A percentile compares a stretch with the other conserved stretches of the same genome.
These are phyloP conservation scores for Campoplex nolae DNA, from an alignment of 2,888 invertebrate genomes.

Conservation along the genomic window DNA sequence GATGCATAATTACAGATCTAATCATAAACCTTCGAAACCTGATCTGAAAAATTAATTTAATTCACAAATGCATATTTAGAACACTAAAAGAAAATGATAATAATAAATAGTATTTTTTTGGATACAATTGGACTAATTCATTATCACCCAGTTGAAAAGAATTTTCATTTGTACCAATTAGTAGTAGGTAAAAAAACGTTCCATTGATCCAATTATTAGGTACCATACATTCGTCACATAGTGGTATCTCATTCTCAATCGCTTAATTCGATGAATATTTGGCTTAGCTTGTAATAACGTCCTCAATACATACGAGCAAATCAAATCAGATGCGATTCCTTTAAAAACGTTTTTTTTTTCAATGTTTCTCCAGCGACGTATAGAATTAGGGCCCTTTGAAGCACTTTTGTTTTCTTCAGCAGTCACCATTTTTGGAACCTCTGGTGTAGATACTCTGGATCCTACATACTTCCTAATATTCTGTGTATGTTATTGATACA, in stretches of 20 bases:
- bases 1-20: not conserved
- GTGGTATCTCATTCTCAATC: not conserved
- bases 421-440: not conserved
- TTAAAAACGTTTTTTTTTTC: conserved; percentile 48
- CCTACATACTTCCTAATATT: not conserved
- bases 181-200: no score
- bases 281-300: conserved; percentile 5
- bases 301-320: conserved; percentile 33
- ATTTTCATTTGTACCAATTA: not conserved
- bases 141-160: not conserved
- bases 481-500: not conserved
- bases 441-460: not conserved
- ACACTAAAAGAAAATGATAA: not conserved
- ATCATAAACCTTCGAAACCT: not conserved
- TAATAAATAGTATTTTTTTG: not conserved
- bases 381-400: not conserved
- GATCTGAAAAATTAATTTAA: not conserved
- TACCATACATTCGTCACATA: not conserved
- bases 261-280: not conserved
- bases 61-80: not conserved
- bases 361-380: conserved; percentile 35
- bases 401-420: not conserved
- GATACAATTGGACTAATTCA: not conserved
- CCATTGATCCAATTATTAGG: no score
- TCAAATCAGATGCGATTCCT: conserved; percentile 57